Evolutionary conservation across 2,888 invertebrate species (phyloP).

Genomic region (Pelosia muscerda): DNA sequence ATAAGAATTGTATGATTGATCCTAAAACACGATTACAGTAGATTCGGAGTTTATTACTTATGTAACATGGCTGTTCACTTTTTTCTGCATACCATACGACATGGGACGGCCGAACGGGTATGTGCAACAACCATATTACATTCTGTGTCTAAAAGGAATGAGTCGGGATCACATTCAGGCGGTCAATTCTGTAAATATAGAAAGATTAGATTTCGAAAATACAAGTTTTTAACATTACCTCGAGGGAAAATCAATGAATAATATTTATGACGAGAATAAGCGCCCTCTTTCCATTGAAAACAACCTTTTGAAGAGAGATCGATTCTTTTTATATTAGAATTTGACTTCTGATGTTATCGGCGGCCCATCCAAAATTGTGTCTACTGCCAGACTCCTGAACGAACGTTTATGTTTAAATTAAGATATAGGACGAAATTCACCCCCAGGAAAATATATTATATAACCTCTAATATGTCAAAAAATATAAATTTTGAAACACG

Average conservation of each 20-base stretch:
- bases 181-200: too few species aligned
- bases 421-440: not conserved
- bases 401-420: not conserved
- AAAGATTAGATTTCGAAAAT: too few species aligned
- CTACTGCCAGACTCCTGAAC: not conserved
- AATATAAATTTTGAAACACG: not conserved
- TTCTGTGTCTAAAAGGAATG: slow-evolving; percentile 1
- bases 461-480: too few species aligned
- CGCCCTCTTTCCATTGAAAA: too few species aligned
- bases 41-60: slow-evolving; percentile 1
- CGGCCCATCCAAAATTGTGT: not conserved
- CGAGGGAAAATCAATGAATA: too few species aligned
- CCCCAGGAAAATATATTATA: too few species aligned
- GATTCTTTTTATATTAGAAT: too few species aligned
- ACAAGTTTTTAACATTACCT: too few species aligned
- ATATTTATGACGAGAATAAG: too few species aligned
- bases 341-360: not conserved
- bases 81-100: slow-evolving; percentile 3
- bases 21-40: not conserved
- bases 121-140: slow-evolving; percentile 3
- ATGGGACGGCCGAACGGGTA: slow-evolving; percentile 3
- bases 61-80: slow-evolving; percentile 4
- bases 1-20: slow-evolving; percentile 1
- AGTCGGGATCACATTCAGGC: too few species aligned
- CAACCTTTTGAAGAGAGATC: too few species aligned